A percentile compares a stretch with the other conserved stretches of the same genome.
Conservation (phyloP, 2,888 invertebrate genomes). For the Rotaria macrura region DNA sequence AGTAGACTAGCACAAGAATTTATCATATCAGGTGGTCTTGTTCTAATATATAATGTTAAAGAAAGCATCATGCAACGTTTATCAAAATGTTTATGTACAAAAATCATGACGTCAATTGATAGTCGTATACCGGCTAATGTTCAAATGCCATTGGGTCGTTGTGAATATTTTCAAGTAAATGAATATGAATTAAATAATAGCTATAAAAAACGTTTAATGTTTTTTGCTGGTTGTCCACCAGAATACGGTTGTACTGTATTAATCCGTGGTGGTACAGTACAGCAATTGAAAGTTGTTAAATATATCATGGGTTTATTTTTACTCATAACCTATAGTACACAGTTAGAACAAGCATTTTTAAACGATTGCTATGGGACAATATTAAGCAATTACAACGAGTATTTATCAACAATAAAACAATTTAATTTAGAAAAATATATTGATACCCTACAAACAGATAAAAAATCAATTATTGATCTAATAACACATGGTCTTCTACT, state of each 20-base stretch:
- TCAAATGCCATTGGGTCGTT: constrained; percentile 69
- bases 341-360: constrained; percentile 76
- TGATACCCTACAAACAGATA: background rate
- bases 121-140: constrained; percentile 56
- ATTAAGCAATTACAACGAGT: constrained; percentile 9
- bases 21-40: constrained; percentile 67
- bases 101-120: constrained; percentile 74
- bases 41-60: constrained; percentile 75
- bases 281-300: constrained; percentile 70
- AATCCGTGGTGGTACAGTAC: constrained; percentile 63
- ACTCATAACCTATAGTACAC: constrained; percentile 76
- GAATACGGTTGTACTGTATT: constrained; percentile 76
- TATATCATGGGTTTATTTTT: constrained; percentile 70
- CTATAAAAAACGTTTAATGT: constrained; percentile 71
- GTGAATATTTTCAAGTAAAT: constrained; percentile 66
- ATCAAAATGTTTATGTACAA: constrained; percentile 69
- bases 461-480: constrained; percentile 19
- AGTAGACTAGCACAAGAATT: constrained; percentile 70
- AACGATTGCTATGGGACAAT: constrained; percentile 67
- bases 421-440: constrained; percentile 22
- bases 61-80: constrained; percentile 67
- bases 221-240: constrained; percentile 76
- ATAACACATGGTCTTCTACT: constrained; percentile 20
- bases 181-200: constrained; percentile 42
- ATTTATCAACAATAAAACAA: background rate